Conservation (phyloP, 2,797 vertebrate genomes). For the Ibycter americanus region DNA sequence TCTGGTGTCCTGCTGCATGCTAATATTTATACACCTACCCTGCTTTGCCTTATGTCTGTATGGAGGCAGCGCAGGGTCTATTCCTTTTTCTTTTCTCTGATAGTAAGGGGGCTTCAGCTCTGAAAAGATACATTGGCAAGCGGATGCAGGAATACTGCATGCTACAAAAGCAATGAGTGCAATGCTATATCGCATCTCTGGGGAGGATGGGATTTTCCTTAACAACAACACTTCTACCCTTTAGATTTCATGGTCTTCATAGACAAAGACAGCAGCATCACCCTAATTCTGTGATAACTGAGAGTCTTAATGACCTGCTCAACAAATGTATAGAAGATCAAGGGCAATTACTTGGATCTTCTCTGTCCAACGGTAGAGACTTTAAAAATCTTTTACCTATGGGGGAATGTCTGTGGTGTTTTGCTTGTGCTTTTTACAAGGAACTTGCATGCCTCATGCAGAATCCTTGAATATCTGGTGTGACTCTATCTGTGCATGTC, state of each 20-base stretch:
- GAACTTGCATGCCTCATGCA: neutral
- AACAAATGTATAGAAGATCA: neutral
- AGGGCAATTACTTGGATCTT: neutral
- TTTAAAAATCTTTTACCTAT: neutral
- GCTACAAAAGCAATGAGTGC: neutral
- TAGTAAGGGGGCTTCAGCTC: neutral
- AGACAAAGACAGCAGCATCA: neutral
- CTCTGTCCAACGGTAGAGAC: neutral
- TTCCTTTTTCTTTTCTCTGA: neutral
- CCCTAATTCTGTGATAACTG: neutral
- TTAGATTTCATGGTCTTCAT: neutral
- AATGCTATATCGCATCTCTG: neutral
- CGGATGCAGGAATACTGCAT: fast-evolving
- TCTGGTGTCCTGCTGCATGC: neutral
- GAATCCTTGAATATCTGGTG: neutral
- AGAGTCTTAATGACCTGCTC: neutral
- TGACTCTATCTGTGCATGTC: neutral
- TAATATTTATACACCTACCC: neutral
- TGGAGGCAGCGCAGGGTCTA: neutral
- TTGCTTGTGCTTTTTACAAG: neutral
- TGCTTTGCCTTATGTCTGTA: neutral
- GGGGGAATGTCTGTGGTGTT: neutral
- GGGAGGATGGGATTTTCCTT: neutral
- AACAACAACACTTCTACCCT: neutral
- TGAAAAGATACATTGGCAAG: neutral